Evolutionary conservation across 2,888 invertebrate genomes (phyloP), one percentile per base, ranked within the genome.

Genomic region (Venustoraphidia nigricollis): DNA sequence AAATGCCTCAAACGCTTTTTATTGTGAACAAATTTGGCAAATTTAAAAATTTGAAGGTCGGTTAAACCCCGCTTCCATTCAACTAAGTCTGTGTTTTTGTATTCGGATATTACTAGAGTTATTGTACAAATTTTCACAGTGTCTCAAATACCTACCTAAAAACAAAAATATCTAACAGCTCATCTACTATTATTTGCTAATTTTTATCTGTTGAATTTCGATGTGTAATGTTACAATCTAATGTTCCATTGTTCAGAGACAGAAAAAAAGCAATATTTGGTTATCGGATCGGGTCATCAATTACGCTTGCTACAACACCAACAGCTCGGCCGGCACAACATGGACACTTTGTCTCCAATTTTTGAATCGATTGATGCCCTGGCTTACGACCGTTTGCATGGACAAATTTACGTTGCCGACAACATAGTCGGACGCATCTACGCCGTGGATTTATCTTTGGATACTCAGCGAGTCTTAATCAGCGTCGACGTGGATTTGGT

Each of bases 271-370:
- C 69, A 72, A 42, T 70, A 71, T 57, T 55, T 84, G 11, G 59
- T 81, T 3, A 66, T 83, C 2, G 81, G 75, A 0, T 67, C 77
- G 0, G 75, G 71, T 0, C 68, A 75, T 8, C 59, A 67, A 8
- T 66, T 88, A 43, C 64, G 80, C 1, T 67, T 73, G 47, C 67
- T 87, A 35, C 76, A 81, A 56, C 81, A 83, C 57, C 75, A 80
- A 52, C 57, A 69, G 0, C 68, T 88, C 34, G 85, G 86, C 3
- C 78, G 75, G 54, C 81, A 83, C 3, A 73, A 72, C 55, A 64
- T 73, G 1, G 68, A 68, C 14, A 53, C 55, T 9, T 58, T 61
- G 48, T 60, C 57, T 41, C 50, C 59, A 48, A 60, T 66, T 45
- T 68, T 73, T 0, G 67, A 69, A 48, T 66, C 73, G 8, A 75